These are phyloP conservation scores for Scaptomyza tumidula DNA, from an alignment of 2,888 invertebrate species.

Conservation along the genomic window DNA sequence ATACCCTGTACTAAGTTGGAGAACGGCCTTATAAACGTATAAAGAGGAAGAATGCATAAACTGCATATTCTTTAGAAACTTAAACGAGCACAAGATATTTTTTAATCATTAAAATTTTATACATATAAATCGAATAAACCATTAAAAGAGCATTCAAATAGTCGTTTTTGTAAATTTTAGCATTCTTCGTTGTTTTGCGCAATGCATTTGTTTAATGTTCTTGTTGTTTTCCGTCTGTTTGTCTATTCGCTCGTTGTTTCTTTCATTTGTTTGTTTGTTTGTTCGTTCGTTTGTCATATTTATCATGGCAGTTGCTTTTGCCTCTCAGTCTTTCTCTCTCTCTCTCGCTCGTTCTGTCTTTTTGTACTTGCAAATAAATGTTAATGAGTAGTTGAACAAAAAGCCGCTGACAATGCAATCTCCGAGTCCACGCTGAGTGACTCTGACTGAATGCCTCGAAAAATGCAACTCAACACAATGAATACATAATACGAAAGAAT, in stretches of 20 bases:
- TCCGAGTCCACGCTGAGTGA: slow-evolving; percentile 29
- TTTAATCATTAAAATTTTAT: too few relatives aligned
- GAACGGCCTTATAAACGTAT: slow-evolving; percentile 13
- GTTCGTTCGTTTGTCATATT: slow-evolving; percentile 73
- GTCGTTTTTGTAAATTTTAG: slow-evolving; percentile 13
- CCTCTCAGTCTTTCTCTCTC: slow-evolving; percentile 42
- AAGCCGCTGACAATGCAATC: slow-evolving; percentile 70
- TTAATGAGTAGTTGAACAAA: slow-evolving; percentile 79
- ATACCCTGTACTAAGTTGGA: slow-evolving; percentile 50
- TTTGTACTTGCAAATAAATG: slow-evolving; percentile 78
- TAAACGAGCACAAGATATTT: too few relatives aligned
- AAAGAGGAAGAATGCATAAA: background rate
- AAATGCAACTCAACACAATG: slow-evolving; percentile 63
- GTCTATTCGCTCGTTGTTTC: slow-evolving; percentile 54
- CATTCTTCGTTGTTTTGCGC: slow-evolving; percentile 52
- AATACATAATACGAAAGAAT: slow-evolving; percentile 36
- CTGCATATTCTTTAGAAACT: too few relatives aligned
- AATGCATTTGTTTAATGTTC: slow-evolving; percentile 65
- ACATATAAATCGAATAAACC: too few relatives aligned
- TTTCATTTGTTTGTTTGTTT: slow-evolving; percentile 49
- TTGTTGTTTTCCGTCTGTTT: slow-evolving; percentile 47
- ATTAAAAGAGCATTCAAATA: slow-evolving; percentile 25
- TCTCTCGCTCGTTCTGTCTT: slow-evolving; percentile 55
- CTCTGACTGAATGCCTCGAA: slow-evolving; percentile 39
- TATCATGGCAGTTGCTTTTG: slow-evolving; percentile 78